Base-by-base conservation (phyloP, 1,140 invertebrate species). In the Plutomurus gul region DNA sequence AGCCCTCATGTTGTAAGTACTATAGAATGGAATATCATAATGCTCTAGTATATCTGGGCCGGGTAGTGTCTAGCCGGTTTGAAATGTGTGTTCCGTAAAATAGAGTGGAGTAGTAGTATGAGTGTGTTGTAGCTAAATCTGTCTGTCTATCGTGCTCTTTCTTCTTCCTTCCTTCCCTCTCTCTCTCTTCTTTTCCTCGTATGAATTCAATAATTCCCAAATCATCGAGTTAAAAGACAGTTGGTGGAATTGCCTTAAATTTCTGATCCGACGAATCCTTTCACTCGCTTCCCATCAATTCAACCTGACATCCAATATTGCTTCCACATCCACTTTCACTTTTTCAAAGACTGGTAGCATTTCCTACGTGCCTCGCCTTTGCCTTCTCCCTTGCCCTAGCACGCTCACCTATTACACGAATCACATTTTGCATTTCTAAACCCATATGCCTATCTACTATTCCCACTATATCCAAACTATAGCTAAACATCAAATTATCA, bases 131-230 rank as follows among this genome's bases (percentile, higher is more conserved):
- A 65, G 30, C 56, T 65, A 65, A 65, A 65, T 65, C 27, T 65
- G 36, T 65, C 27, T 65, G 16, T 65, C 56, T 65, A 30, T 65
- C 56, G 25, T 65, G n/a, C 10, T 27, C 56, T 65, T 33, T 65
- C 46, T 49, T 49, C 46, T 49, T 20, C 46, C 13, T 49, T 49
- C 46, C 56, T 65, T 65, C 56, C 27, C 25, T 65, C 25, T 25
- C 33, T 11, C 51, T 60, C 51, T 60, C 47, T 51, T 65, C 56
- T 65, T 65, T 65, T 33, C n/a, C 56, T 65, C 56, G 56, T 65
- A 65, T 65, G 56, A 79, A 79, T 79, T 79, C 77, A 79, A 79
- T 79, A 79, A 79, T 79, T 79, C 77, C 73, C 77, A 49, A 79
- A 75, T 79, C 77, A 79, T 79, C 77, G 51, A 60, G 77, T 75